These are phyloP conservation scores for Heterocephalus glaber DNA, from an alignment of 2,113 vertebrate genomes.

Conservation along the genomic window DNA sequence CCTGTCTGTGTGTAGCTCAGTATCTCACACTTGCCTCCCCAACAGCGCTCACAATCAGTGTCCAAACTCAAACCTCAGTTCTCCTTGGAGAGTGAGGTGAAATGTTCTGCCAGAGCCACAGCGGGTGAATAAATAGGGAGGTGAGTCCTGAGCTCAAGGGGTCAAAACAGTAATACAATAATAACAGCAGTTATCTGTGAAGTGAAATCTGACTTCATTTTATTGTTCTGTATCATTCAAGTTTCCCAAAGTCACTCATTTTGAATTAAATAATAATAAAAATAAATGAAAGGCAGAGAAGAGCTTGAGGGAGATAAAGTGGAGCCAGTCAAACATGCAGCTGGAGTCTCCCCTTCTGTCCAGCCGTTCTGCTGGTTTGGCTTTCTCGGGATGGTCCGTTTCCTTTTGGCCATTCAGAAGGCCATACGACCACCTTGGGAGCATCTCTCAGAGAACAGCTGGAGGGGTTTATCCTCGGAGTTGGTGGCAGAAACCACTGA, in stretches of 20 bases:
- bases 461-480: neutral
- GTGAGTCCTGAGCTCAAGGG: too few relatives aligned
- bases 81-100: too few relatives aligned
- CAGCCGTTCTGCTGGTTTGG: neutral
- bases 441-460: neutral
- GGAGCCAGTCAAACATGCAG: neutral
- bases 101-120: too few relatives aligned
- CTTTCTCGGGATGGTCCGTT: neutral
- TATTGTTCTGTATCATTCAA: too few relatives aligned
- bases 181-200: too few relatives aligned
- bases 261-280: neutral
- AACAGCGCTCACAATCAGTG: too few relatives aligned
- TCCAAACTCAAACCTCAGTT: too few relatives aligned
- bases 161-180: too few relatives aligned
- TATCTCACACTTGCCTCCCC: too few relatives aligned
- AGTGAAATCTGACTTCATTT: too few relatives aligned
- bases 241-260: neutral
- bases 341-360: neutral
- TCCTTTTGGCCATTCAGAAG: neutral
- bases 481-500: neutral
- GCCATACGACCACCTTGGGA: neutral
- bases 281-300: neutral
- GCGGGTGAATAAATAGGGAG: too few relatives aligned
- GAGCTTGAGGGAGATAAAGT: neutral
- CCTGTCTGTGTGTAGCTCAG: too few relatives aligned